Conservation (phyloP, 2,113 vertebrate genomes). For the Hyperoodon ampullatus region DNA sequence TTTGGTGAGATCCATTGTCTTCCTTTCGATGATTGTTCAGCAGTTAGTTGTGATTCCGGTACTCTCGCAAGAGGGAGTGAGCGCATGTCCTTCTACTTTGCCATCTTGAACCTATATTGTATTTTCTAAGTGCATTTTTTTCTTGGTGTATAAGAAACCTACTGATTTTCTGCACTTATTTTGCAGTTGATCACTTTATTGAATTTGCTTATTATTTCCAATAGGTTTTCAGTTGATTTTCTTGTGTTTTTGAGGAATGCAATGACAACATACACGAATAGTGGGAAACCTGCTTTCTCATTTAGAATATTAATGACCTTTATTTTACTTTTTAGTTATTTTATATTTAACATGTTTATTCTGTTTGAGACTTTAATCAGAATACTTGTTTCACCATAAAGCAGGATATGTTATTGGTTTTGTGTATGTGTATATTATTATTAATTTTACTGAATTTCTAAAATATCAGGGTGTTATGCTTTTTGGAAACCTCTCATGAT, state of each 20-base stretch:
- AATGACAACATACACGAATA: not conserved
- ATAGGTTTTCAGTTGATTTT: not conserved
- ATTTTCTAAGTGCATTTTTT: constrained; percentile 9
- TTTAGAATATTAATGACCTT: not conserved
- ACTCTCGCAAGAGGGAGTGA: too few relatives aligned
- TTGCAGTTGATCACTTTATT: not conserved
- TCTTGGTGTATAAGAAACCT: not conserved
- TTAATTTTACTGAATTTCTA: not conserved
- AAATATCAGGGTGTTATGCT: not conserved
- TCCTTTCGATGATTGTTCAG: too few relatives aligned
- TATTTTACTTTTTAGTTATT: not conserved
- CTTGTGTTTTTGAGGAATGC: not conserved
- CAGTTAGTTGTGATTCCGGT: too few relatives aligned
- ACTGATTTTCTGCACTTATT: not conserved
- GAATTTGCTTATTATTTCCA: not conserved
- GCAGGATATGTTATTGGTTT: not conserved
- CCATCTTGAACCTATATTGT: not conserved
- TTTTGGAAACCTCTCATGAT: not conserved
- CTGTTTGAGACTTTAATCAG: not conserved
- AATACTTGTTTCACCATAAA: not conserved
- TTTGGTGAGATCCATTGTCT: too few relatives aligned
- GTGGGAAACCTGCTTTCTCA: not conserved
- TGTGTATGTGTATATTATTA: not conserved
- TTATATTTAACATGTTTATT: not conserved
- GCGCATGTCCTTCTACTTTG: too few relatives aligned